phyloP scores from a whole-genome alignment of 2,113 vertebrate species.

The Acrocephalus kingi region DNA sequence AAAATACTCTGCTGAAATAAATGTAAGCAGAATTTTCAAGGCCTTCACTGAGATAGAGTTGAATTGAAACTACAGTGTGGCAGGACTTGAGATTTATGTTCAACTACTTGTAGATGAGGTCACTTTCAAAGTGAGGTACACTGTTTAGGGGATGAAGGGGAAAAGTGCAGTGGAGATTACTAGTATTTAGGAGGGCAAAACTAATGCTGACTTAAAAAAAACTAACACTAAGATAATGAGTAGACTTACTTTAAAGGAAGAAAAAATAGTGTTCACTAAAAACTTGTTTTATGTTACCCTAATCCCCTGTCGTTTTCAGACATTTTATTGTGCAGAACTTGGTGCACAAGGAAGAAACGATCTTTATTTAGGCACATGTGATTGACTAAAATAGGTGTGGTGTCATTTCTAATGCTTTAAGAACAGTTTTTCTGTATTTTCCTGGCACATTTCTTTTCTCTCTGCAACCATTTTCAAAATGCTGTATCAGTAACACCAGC shows the following conservation, averaged over 20 bases:
- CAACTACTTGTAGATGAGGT: not conserved
- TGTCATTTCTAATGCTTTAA: not conserved
- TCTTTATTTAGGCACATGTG: not conserved
- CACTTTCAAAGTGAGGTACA: not conserved
- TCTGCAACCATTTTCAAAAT: not conserved
- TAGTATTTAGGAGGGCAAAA: not conserved
- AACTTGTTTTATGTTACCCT: not conserved
- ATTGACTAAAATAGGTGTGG: not conserved
- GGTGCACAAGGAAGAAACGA: not conserved
- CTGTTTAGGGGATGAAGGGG: not conserved
- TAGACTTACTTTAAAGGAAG: not conserved
- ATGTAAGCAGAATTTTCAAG: no score
- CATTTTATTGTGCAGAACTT: not conserved
- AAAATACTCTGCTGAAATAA: not conserved
- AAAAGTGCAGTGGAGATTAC: not conserved
- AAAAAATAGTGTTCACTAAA: not conserved
- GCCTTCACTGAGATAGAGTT: not conserved
- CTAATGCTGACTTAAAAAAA: not conserved
- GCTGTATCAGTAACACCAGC: not conserved
- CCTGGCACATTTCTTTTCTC: not conserved
- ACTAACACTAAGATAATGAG: not conserved
- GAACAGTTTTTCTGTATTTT: not conserved
- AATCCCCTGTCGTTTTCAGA: fast-evolving
- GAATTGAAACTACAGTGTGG: not conserved
- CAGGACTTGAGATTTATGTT: not conserved